Evolutionary conservation across 1,140 invertebrate species (phyloP).

Genomic region (Palaemon carinicauda): DNA sequence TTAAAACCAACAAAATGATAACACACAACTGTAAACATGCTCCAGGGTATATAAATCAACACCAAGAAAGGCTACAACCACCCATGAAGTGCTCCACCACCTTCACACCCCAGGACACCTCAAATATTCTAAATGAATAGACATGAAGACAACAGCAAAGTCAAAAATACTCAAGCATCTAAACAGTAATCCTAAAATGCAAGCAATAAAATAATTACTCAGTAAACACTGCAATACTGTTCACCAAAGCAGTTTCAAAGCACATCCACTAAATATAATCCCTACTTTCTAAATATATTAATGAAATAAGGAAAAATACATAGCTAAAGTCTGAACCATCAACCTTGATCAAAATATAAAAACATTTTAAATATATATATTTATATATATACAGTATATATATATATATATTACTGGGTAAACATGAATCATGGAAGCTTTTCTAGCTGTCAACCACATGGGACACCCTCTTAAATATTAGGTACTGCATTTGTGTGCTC

Average conservation of each 20-base stretch:
- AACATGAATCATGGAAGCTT: too few relatives aligned
- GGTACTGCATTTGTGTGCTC: too few relatives aligned
- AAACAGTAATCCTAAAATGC: slow-evolving; percentile 56
- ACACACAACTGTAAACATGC: neutral
- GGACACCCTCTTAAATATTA: too few relatives aligned
- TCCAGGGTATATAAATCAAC: neutral
- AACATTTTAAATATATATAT: neutral
- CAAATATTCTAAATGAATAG: slow-evolving; percentile 61
- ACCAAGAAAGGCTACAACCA: neutral
- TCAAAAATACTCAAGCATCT: slow-evolving; percentile 54
- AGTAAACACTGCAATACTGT: slow-evolving; percentile 38
- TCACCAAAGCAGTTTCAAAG: slow-evolving; percentile 25
- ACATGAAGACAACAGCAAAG: slow-evolving; percentile 63
- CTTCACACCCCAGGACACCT: slow-evolving; percentile 32
- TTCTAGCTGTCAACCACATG: too few relatives aligned
- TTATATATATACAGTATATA: too few relatives aligned
- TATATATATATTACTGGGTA: too few relatives aligned
- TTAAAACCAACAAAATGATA: neutral
- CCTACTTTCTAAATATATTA: slow-evolving; percentile 30
- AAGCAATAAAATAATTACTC: slow-evolving; percentile 44
- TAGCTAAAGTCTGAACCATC: slow-evolving; percentile 36
- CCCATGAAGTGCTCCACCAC: slow-evolving; percentile 3
- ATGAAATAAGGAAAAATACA: slow-evolving; percentile 34
- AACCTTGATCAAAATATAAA: slow-evolving; percentile 31
- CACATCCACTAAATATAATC: neutral